Evolutionary conservation across 92 coral and sea anemone species (phyloP), one percentile per base, ranked within the genome.

Genomic region (Desmophyllum pertusum): DNA sequence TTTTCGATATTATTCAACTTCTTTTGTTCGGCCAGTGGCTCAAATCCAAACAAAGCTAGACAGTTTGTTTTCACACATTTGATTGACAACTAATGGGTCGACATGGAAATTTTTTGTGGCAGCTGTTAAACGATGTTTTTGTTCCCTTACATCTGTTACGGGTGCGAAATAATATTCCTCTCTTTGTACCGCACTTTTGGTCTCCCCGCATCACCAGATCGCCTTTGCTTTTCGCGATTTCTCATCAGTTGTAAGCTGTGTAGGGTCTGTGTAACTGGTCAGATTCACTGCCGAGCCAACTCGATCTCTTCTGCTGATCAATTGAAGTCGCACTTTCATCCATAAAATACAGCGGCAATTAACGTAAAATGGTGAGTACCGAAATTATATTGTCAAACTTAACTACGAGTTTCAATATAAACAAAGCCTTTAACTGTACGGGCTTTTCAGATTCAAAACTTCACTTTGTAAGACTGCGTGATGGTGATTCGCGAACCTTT

Each of bases 291-390:
- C n/a, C n/a, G n/a, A n/a, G n/a, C 65, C 15, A 59, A 0, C 30
- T 59, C 30, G 35, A 9, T 25, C 17, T 25, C 17, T 10, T 25
- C 35, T 14, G 10, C 9, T 8, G 33, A 59, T 59, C 65, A 59
- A 17, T 9, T 59, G 17, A 59, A 59, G 33, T 59, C 33, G 65
- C 17, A 48, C 0, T 15, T 53, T 53, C 61, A 53, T 59, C 30
- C 31, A 59, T 27, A 27, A 59, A 59, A 6, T 27, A n/a, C n/a
- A 59, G 35, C 30, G 27, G 35, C 35, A 25, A 33, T 38, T 36
- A 38, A 2, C 13, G 18, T 67, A 67, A 33, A 66, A 67, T 67
- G 73, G 73, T 67, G 42, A 67, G 73, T 67, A 67, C 67, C 41
- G 73, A 67, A 67, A 67, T 33, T 35, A 23, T 33, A 31, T 66